These are phyloP conservation scores for Spermophilus dauricus DNA, from an alignment of 2,113 vertebrate species.

Conservation along the genomic window DNA sequence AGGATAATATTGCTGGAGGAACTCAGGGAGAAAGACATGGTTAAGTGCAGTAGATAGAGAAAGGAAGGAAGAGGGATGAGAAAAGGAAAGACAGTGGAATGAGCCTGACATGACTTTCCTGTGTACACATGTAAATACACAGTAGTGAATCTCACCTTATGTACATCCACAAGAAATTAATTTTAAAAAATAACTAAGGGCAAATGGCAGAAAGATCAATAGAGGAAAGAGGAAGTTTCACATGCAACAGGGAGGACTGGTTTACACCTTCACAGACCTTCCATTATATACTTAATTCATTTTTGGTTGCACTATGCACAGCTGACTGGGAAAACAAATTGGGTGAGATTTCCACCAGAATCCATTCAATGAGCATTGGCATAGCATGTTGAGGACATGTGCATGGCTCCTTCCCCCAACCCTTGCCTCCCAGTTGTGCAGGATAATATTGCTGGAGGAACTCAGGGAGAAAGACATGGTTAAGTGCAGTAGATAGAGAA, in stretches of 20 bases:
- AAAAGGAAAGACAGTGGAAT: no score
- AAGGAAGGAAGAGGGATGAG: no score
- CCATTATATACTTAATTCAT: not conserved
- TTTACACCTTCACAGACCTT: not conserved
- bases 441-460: not conserved
- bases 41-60: no score
- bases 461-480: not conserved
- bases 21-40: not conserved
- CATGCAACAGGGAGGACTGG: rapidly evolving
- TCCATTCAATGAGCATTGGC: no score
- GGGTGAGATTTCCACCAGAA: not conserved
- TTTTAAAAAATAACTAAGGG: no score
- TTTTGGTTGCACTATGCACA: not conserved
- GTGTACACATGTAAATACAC: no score
- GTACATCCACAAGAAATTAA: no score
- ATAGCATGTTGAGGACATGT: not conserved
- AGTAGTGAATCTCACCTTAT: no score
- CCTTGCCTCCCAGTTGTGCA: rapidly evolving
- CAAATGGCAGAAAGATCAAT: no score
- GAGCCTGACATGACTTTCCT: no score
- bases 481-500: no score
- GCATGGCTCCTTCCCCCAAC: not conserved
- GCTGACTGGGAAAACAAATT: not conserved
- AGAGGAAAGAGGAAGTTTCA: not conserved
- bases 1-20: not conserved